Evolutionary conservation across 1,140 invertebrate genomes (phyloP), one percentile per base, ranked within the genome.

Genomic region (Lethocerus indicus): DNA sequence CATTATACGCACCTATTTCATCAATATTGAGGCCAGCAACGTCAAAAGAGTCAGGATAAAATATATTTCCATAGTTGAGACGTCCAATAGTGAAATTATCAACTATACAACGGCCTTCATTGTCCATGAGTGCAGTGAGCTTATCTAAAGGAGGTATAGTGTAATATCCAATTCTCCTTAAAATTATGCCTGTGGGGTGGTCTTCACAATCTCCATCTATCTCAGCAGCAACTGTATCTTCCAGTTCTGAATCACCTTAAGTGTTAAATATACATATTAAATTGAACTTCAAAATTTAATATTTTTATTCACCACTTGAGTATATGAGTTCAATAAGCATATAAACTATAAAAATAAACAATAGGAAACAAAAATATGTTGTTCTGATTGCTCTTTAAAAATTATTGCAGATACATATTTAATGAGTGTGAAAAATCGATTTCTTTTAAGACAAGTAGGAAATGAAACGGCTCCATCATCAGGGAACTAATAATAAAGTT

Each of bases 21-120:
- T 96, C 91, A 6, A 96, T 63, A 67, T 96, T 87, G 16, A 97
- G 58, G 7, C 81, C 82, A 21, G 82, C 75, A n/a, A 97, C 79
- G 64, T 96, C 84, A 51, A 93, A 81, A 21, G 78, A 73, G 53
- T 87, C 84, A 25, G 80, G 77, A 62, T 90, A 98, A 61, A 75
- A 87, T 0, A 98, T 83, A 64, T 85, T 88, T 21, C 95, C 94
- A 65, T 91, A 98, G 39, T 87, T 86, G 49, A 81, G 71, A 14
- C 93, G 72, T 0, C 91, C 92, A 43, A 98, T 72, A 1, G 86
- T 89, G 54, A 98, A 87, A 55, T 89, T 79, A n/a, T 87, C 79
- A 12, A 96, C 82, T 26, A 87, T 66, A 63, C 90, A 95, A 21
- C 71, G 71, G 1, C 84, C 82, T 61, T 85, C 73, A 63, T 85